phyloP scores from a whole-genome alignment of 2,797 vertebrate species.

The Pyrocephalus nanus region DNA sequence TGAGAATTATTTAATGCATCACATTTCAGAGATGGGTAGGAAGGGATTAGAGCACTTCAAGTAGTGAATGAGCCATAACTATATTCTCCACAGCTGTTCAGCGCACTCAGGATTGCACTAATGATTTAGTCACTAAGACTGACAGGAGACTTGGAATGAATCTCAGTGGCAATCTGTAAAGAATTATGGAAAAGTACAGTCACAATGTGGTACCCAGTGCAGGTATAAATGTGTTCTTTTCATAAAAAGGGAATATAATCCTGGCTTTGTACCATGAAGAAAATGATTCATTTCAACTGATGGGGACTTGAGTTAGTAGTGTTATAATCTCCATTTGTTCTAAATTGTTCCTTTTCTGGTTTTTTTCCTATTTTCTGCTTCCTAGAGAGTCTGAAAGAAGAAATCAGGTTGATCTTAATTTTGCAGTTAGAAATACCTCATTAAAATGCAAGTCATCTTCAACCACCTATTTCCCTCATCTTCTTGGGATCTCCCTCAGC shows the following conservation, averaged over 20 bases:
- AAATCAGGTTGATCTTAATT: not conserved
- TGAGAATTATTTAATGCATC: constrained; percentile 29
- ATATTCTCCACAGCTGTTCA: constrained; percentile 34
- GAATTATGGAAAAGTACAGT: constrained; percentile 6
- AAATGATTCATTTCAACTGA: not conserved
- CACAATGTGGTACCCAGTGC: not conserved
- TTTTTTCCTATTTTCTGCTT: not conserved
- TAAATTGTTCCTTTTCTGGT: not conserved
- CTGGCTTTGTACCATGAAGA: constrained; percentile 13
- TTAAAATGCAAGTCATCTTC: not conserved
- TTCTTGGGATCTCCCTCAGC: not conserved
- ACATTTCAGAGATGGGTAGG: constrained; percentile 21
- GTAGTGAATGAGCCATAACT: constrained; percentile 40
- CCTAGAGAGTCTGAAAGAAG: not conserved
- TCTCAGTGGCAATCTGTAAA: constrained; percentile 3
- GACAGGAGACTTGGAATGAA: not conserved
- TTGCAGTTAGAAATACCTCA: not conserved
- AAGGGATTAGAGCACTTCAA: constrained; percentile 29
- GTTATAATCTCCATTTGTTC: not conserved
- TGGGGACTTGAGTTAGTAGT: not conserved
- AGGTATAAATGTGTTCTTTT: not conserved
- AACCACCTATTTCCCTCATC: not conserved
- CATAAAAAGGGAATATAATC: constrained; percentile 10
- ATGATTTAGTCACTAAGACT: constrained; percentile 11
- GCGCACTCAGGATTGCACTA: constrained; percentile 20